Base-by-base conservation (phyloP, 2,797 vertebrate genomes). In the Sylvilagus floridanus region DNA sequence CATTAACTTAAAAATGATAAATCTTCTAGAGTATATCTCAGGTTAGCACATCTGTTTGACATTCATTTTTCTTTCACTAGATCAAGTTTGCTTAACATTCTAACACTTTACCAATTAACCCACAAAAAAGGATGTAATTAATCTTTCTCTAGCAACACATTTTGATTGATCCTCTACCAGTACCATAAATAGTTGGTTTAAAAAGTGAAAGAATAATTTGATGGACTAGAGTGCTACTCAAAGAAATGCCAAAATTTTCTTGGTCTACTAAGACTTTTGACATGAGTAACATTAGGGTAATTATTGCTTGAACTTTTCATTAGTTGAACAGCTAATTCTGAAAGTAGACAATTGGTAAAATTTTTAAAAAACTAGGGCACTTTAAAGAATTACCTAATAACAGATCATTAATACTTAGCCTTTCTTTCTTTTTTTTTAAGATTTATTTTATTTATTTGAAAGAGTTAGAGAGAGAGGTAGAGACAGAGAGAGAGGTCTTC, bases 81-180 rank as follows among this genome's bases (percentile, higher is more conserved):
- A 83, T 60, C 94, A 95, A 75, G 54, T 95, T 97, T 97, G 75
- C 92, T 96, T 95, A 97, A 91, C 91, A 97, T 95, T 96, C 62
- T 30, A 89, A 87, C 97, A 89, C 69, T 17, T 73, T 97, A 97
- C 97, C 97, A 98, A 98, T 98, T 98, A 98, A 98, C 98, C 97
- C 84, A 50, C 97, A 97, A 94, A 98, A 96, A 93, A 93, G 96
- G 91, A 97, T 96, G 95, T 98, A 98, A 98, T 98, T 98, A 98
- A 98, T 98, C 95, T 98, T 98, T 97, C 93, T 91, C 91, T 97
- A 85, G 93, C 92, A 96, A 95, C 91, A 96, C 96, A 86, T 75
- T 97, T 97, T 98, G 96, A 98, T 97, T 98, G 98, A 98, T 98
- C 96, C 96, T 97, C 92, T 97, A 96, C 95, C 92, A 98, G 97